These are phyloP conservation scores for Taurulus bubalis DNA, from an alignment of 2,113 vertebrate species.

Conservation along the genomic window DNA sequence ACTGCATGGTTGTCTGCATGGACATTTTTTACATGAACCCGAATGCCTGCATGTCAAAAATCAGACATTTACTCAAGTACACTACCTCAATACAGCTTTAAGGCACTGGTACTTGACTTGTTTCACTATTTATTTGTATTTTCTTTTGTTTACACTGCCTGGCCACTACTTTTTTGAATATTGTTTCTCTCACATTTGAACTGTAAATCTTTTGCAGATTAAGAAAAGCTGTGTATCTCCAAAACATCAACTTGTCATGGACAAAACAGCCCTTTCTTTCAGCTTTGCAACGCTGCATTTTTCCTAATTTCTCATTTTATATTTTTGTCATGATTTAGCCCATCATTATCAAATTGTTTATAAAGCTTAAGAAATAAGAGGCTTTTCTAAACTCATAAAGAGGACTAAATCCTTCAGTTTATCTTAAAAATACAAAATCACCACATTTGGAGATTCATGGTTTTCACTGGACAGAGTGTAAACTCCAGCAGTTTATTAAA, in stretches of 20 bases:
- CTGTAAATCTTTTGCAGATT: neutral
- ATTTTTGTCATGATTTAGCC: neutral
- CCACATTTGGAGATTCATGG: neutral
- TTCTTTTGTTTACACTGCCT: no score
- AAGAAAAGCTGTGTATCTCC: neutral
- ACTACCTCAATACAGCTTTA: neutral
- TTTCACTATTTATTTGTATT: neutral
- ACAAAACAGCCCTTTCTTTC: neutral
- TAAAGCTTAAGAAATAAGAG: neutral
- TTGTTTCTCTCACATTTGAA: neutral
- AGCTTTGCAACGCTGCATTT: neutral
- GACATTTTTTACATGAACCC: neutral
- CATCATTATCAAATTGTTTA: neutral
- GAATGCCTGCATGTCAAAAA: no score
- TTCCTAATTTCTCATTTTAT: neutral
- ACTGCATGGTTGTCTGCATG: neutral
- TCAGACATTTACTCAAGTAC: no score
- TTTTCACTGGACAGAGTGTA: neutral
- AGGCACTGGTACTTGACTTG: neutral
- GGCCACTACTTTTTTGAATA: neutral
- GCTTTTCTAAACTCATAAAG: neutral
- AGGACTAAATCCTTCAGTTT: neutral
- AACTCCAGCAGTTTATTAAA: slow-evolving; percentile 2
- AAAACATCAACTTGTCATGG: slow-evolving; percentile 1
- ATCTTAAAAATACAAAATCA: neutral